Evolutionary conservation across 2,113 vertebrate genomes (phyloP).

Genomic region (Tachuris rubrigastra): DNA sequence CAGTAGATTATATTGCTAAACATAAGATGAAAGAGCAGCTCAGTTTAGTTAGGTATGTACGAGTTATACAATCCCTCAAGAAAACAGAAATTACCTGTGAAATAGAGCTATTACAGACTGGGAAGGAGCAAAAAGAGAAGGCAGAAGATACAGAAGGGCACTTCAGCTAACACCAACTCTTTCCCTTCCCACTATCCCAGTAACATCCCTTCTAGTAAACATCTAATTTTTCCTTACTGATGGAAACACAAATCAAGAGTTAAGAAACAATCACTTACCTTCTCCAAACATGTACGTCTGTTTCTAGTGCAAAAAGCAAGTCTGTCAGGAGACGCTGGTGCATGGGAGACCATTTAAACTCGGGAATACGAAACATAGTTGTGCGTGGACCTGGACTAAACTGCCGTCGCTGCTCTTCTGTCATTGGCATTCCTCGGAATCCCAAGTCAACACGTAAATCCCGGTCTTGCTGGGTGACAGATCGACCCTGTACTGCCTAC

Average conservation of each 20-base stretch:
- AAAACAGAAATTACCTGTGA: neutral
- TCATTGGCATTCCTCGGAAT: slow-evolving; percentile 99
- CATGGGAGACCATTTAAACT: slow-evolving; percentile 99
- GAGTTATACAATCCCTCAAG: neutral
- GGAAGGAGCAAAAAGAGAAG: neutral
- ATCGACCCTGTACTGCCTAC: slow-evolving; percentile 91
- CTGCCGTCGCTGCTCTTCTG: slow-evolving; percentile 94
- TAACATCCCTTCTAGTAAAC: neutral
- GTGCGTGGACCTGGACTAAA: slow-evolving; percentile 98
- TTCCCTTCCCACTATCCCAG: neutral
- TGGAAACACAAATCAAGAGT: neutral
- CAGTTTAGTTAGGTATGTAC: neutral
- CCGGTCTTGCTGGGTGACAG: slow-evolving; percentile 86
- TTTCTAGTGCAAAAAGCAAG: slow-evolving; percentile 95
- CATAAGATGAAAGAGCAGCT: neutral
- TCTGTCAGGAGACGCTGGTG: slow-evolving; percentile 96
- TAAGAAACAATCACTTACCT: slow-evolving; percentile 76
- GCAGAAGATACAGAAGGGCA: neutral
- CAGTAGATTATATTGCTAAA: neutral
- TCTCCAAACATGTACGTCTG: slow-evolving; percentile 97
- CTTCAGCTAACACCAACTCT: neutral
- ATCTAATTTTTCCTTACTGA: neutral
- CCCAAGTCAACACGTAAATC: slow-evolving; percentile 95
- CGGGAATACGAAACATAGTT: slow-evolving; percentile 99
- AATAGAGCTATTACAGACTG: neutral